Conservation (phyloP, 2,888 invertebrate species). For the Neoscelio sp. region DNA sequence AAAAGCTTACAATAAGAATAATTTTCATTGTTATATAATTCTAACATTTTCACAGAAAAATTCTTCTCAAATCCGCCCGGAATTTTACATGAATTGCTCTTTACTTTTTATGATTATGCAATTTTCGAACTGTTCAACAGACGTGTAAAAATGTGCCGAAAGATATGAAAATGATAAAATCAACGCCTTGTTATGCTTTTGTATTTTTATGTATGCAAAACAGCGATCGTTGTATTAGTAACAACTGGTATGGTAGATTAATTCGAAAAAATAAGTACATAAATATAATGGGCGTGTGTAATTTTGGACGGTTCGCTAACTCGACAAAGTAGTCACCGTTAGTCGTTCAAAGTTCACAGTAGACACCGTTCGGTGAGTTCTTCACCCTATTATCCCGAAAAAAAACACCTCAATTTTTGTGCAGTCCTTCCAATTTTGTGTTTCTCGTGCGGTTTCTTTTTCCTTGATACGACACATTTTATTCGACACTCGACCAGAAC, state of each 20-base stretch:
- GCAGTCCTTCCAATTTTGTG: constrained; percentile 26
- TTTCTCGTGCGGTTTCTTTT: constrained; percentile 32
- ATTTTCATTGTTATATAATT: too few species aligned
- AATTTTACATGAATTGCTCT: too few species aligned
- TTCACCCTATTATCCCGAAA: constrained; percentile 64
- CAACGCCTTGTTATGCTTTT: too few species aligned
- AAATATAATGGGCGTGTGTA: constrained; percentile 79
- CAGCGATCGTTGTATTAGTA: neutral
- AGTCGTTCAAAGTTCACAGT: constrained; percentile 87
- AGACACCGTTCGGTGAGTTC: constrained; percentile 89
- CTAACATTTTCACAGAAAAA: too few species aligned
- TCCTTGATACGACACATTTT: constrained; percentile 31
- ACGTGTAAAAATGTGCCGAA: too few species aligned
- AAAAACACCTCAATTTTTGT: constrained; percentile 52
- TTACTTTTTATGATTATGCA: too few species aligned
- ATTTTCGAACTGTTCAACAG: too few species aligned
- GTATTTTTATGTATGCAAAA: too few species aligned
- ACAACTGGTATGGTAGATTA: constrained; percentile 11
- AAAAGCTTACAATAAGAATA: too few species aligned
- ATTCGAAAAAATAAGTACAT: constrained; percentile 58
- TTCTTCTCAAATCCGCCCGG: too few species aligned
- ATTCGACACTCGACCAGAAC: constrained; percentile 25
- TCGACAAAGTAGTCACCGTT: constrained; percentile 85
- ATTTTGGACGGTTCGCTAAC: constrained; percentile 87
- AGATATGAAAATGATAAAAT: too few species aligned